Evolutionary conservation across 2,113 vertebrate species (phyloP), one percentile per base, ranked within the genome.

Genomic region (Mirounga angustirostris): DNA sequence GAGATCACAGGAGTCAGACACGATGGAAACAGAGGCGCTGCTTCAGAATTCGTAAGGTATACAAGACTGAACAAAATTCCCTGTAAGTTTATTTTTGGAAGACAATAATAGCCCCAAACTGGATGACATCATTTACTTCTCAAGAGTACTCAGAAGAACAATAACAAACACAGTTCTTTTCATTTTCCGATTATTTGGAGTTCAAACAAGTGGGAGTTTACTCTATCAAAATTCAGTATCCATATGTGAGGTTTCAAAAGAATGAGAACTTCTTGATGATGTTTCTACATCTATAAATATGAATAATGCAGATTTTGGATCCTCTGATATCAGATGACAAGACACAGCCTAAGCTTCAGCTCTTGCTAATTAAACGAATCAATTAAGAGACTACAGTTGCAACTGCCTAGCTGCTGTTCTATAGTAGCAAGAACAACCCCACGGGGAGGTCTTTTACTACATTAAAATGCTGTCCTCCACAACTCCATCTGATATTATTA

Each of bases 361-460:
- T 99, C 99, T 98, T 99, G 99, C 99, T 99, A 99, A 99, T 99
- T 99, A 99, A 99, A 99, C 99, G 99, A 99, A 99, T 99, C 99
- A 99, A 99, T 99, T 99, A 99, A 99, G 99, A 99, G 99, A 99
- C 99, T 99, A 99, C 99, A 99, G 99, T 99, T 99, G 99, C 99
- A 99, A 99, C 99, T 99, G 99, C 99, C 99, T 99, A 99, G 99
- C 99, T 99, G 99, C 99, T 99, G 99, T 99, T 99, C 99, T 99
- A 99, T 98, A 99, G 99, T 98, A 98, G 99, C 99, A 99, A 98
- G 99, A 99, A 99, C 99, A 99, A 99, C 99, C 99, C 99, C 99
- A 99, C 98, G 96, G 99, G 99, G 99, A 99, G 99, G 99, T 99
- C 99, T 99, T 99, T 99, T 98, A 98, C 99, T 99, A 98, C 99